Percentiles rank a stretch among this genome's conserved stretches.
Evolutionary conservation across 2,888 invertebrate species (phyloP).

Genomic region (Athetis lepigone): DNA sequence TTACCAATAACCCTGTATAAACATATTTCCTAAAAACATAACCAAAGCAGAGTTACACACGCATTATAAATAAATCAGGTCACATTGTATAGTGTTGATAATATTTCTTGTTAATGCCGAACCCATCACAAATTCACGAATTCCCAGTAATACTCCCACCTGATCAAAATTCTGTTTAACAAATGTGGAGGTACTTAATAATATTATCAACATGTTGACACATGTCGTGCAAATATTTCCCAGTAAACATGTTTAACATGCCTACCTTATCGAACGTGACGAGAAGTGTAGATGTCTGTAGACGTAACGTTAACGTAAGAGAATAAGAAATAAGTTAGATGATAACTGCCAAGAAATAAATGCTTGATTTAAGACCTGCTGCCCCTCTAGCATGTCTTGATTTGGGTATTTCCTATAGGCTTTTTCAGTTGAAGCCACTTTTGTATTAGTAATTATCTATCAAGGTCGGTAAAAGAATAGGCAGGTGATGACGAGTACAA

Average conservation of each 20-base stretch:
- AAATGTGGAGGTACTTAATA: constrained; percentile 8
- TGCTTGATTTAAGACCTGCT: no score
- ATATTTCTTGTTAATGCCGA: neutral
- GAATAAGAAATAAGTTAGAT: no score
- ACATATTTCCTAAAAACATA: no score
- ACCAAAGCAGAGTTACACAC: no score
- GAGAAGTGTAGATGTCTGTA: constrained; percentile 7
- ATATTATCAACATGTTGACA: constrained; percentile 30
- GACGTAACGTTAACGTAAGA: neutral
- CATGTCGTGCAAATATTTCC: constrained; percentile 69
- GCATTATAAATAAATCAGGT: neutral
- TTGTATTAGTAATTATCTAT: no score
- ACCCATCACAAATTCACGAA: neutral
- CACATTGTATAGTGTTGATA: neutral
- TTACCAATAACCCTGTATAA: no score
- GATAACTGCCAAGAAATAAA: no score
- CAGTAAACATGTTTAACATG: constrained; percentile 58
- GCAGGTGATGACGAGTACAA: no score
- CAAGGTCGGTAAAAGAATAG: no score
- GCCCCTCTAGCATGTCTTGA: no score
- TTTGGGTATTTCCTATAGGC: no score
- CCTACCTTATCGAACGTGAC: constrained; percentile 49
- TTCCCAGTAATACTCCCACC: neutral
- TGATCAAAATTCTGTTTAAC: constrained; percentile 3
- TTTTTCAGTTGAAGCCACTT: no score